Conservation (phyloP, 2,797 vertebrate species). For the Microcaecilia unicolor region DNA sequence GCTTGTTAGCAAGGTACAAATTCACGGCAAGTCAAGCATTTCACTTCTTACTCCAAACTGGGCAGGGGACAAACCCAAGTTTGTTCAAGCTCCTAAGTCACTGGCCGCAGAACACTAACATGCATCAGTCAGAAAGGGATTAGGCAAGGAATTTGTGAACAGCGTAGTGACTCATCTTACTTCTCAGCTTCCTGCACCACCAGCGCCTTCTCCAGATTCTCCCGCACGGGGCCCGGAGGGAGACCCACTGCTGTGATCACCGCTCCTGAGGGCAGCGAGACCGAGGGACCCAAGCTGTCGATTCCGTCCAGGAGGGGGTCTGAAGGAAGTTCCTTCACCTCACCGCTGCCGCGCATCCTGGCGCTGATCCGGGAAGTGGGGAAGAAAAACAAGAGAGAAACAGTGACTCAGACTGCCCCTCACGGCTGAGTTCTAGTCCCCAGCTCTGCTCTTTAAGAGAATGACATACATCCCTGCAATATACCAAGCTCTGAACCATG, state of each 20-base stretch:
- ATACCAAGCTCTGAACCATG: no score
- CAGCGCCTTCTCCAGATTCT: slow-evolving; percentile 77
- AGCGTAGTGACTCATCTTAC: slow-evolving; percentile 50
- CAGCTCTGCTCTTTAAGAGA: no score
- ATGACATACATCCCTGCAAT: no score
- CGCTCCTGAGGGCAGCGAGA: slow-evolving; percentile 73
- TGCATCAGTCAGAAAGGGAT: no score
- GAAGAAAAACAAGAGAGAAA: neutral
- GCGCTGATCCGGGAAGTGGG: slow-evolving; percentile 45
- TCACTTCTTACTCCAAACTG: no score
- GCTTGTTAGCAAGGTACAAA: no score
- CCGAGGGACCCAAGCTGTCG: slow-evolving; percentile 75
- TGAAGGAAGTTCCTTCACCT: slow-evolving; percentile 47
- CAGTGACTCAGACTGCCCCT: no score
- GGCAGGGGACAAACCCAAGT: neutral
- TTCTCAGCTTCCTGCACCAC: slow-evolving; percentile 79
- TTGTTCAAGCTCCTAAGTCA: no score
- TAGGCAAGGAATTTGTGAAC: no score
- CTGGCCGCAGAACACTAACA: no score
- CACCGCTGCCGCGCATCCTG: slow-evolving; percentile 73
- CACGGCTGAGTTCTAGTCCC: no score
- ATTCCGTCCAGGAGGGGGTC: slow-evolving; percentile 60
- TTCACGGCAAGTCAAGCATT: no score
- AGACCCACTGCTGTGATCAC: slow-evolving; percentile 71
- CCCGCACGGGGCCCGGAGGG: slow-evolving; percentile 67